Conservation (phyloP, 2,888 invertebrate genomes). For the Athrips mouffetella region DNA sequence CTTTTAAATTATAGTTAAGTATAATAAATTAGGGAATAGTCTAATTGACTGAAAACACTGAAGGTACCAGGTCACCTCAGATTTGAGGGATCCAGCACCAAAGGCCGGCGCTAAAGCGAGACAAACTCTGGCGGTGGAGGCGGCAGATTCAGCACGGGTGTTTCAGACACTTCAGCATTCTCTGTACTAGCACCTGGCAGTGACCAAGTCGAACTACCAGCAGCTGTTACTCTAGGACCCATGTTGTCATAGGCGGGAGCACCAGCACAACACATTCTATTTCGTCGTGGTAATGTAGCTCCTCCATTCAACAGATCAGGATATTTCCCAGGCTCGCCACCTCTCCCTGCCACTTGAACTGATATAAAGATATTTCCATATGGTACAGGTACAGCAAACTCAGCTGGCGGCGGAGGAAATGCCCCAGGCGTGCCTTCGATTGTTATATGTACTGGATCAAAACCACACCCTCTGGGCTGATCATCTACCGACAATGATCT, state of each 20-base stretch:
- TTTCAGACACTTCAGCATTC: slow-evolving; percentile 55
- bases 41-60: slow-evolving; percentile 65
- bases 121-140: slow-evolving; percentile 78
- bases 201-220: slow-evolving; percentile 89
- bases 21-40: slow-evolving; percentile 66
- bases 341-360: slow-evolving; percentile 83
- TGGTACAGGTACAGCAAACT: slow-evolving; percentile 74
- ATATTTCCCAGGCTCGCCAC: slow-evolving; percentile 75
- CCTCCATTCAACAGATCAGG: slow-evolving; percentile 84
- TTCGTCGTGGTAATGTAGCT: slow-evolving; percentile 71
- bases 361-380: slow-evolving; percentile 91
- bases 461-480: slow-evolving; percentile 63
- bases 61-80: slow-evolving; percentile 74
- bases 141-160: slow-evolving; percentile 69
- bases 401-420: slow-evolving; percentile 74
- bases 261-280: slow-evolving; percentile 62
- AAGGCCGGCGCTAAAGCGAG: slow-evolving; percentile 70
- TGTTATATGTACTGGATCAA: slow-evolving; percentile 81
- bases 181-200: slow-evolving; percentile 80
- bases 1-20: slow-evolving; percentile 47
- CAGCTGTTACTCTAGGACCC: slow-evolving; percentile 94
- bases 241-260: slow-evolving; percentile 91
- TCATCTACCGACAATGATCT: slow-evolving; percentile 58
- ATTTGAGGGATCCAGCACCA: slow-evolving; percentile 69
- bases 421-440: slow-evolving; percentile 76